Evolutionary conservation across 2,888 invertebrate species (phyloP).

Genomic region (Sarcophaga rosellei): DNA sequence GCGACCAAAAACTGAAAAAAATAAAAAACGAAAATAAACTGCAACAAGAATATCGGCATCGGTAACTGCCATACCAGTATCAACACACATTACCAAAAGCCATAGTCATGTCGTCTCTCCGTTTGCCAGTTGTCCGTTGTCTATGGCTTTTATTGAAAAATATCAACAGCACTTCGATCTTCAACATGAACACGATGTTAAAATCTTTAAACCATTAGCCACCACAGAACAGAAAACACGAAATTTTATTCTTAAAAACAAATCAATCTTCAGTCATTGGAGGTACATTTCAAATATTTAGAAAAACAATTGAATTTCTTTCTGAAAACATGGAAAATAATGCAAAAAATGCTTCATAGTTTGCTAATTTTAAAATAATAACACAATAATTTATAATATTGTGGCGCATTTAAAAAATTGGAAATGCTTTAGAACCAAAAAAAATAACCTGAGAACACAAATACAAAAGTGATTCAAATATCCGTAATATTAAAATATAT

Average conservation of each 20-base stretch:
- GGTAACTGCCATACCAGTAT: conserved; percentile 23
- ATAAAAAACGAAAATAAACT: conserved; percentile 14
- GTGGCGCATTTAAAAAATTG: no score
- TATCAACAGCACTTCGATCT: conserved; percentile 64
- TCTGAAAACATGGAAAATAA: no score
- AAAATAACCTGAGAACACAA: no score
- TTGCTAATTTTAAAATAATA: no score
- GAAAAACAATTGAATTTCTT: no score
- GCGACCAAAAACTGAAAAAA: background rate
- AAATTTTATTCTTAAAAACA: background rate
- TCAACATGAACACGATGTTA: conserved; percentile 57
- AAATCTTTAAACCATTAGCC: conserved; percentile 49
- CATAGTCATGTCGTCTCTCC: background rate
- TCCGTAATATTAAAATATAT: no score
- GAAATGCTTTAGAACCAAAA: no score
- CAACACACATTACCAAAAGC: conserved; percentile 20
- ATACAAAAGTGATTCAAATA: no score
- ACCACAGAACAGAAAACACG: background rate
- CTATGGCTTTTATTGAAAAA: conserved; percentile 41
- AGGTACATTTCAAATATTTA: no score
- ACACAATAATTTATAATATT: no score
- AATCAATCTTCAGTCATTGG: no score
- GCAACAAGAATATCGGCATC: background rate
- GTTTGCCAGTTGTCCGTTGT: conserved; percentile 35
- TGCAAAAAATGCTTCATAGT: no score